phyloP scores from a whole-genome alignment of 2,797 vertebrate species.

The Liparis tanakae region DNA sequence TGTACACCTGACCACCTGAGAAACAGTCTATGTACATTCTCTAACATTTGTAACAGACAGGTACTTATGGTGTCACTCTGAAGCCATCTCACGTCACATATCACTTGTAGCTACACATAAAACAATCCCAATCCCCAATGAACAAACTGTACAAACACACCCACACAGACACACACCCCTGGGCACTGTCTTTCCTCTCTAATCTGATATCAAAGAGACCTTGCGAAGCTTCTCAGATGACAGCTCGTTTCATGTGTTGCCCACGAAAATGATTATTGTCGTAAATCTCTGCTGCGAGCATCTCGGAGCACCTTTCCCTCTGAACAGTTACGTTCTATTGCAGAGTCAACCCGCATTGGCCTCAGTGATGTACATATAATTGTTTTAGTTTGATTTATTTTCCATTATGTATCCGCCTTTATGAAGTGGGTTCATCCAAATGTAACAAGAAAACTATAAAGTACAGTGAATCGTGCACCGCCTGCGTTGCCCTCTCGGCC shows the following conservation, averaged over 20 bases:
- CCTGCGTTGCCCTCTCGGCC: slow-evolving; percentile 59
- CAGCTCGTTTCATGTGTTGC: slow-evolving; percentile 78
- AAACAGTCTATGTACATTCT: slow-evolving; percentile 17
- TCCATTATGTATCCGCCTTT: slow-evolving; percentile 24
- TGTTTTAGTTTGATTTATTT: not conserved
- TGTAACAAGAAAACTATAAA: slow-evolving; percentile 44
- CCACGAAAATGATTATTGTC: slow-evolving; percentile 78
- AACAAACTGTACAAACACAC: slow-evolving; percentile 35
- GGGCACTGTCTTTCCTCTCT: slow-evolving; percentile 75
- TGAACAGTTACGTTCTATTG: slow-evolving; percentile 45
- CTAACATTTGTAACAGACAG: slow-evolving; percentile 14
- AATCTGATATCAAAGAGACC: slow-evolving; percentile 81
- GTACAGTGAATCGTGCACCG: slow-evolving; percentile 41
- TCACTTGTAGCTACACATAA: slow-evolving; percentile 45
- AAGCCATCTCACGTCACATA: slow-evolving; percentile 25
- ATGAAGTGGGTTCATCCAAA: slow-evolving; percentile 18
- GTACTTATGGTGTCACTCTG: slow-evolving; percentile 33
- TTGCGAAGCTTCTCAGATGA: slow-evolving; percentile 78
- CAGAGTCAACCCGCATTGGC: slow-evolving; percentile 33
- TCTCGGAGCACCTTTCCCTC: slow-evolving; percentile 58
- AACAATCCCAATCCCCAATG: slow-evolving; percentile 16
- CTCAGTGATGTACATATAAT: not conserved
- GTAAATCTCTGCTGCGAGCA: slow-evolving; percentile 72
- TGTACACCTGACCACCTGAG: slow-evolving; percentile 48
- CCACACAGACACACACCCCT: slow-evolving; percentile 48